Percentiles rank a stretch among this genome's conserved stretches.
phyloP scores from a whole-genome alignment of 2,888 invertebrate genomes.

The Alloplasta piceator region DNA sequence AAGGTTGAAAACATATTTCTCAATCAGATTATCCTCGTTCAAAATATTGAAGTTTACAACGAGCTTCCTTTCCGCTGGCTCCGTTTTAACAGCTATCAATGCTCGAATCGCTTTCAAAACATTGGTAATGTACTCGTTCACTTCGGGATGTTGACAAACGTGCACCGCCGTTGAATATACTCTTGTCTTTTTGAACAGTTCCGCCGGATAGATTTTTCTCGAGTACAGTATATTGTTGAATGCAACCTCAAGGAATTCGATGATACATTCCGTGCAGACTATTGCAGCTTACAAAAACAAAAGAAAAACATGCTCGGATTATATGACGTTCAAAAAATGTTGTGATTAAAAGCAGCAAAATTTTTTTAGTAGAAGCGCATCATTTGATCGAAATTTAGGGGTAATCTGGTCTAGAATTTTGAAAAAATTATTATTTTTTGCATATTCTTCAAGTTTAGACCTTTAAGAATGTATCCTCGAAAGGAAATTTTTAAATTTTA shows the following conservation, averaged over 20 bases:
- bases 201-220: conserved; percentile 87
- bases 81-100: conserved; percentile 83
- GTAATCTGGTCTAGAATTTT: too few species aligned
- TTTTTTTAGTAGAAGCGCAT: too few species aligned
- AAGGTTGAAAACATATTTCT: conserved; percentile 84
- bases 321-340: too few species aligned
- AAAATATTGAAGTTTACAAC: conserved; percentile 84
- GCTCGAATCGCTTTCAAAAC: conserved; percentile 73
- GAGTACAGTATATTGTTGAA: conserved; percentile 87
- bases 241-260: conserved; percentile 88
- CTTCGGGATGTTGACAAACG: conserved; percentile 87
- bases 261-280: conserved; percentile 85
- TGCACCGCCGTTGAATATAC: conserved; percentile 87
- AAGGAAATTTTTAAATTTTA: too few species aligned
- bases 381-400: too few species aligned
- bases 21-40: conserved; percentile 82
- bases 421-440: too few species aligned
- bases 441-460: too few species aligned
- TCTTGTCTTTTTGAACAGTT: conserved; percentile 86
- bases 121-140: conserved; percentile 85
- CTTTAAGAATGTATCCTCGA: too few species aligned
- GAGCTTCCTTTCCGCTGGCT: conserved; percentile 78
- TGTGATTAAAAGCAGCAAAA: too few species aligned
- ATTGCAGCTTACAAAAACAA: background rate
- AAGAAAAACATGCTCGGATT: too few species aligned